Conservation (phyloP, 2,797 vertebrate genomes). For the Yasuhikotakia modesta region DNA sequence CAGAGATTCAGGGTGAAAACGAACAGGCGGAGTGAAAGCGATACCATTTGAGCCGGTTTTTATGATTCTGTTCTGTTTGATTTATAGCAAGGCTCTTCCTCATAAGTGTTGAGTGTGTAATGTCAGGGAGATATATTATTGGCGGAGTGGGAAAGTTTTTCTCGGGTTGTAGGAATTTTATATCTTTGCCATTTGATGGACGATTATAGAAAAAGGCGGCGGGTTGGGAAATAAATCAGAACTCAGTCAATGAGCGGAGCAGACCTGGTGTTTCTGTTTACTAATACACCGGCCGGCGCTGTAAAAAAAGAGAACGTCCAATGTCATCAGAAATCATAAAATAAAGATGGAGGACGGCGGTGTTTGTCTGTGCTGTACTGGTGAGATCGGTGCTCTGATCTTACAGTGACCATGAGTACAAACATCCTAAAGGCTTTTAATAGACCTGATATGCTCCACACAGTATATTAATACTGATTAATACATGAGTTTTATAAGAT, state of each 20-base stretch:
- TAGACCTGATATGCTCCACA: constrained; percentile 42
- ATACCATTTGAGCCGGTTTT: constrained; percentile 57
- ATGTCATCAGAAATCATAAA: constrained; percentile 56
- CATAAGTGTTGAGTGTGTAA: constrained; percentile 54
- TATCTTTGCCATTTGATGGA: constrained; percentile 58
- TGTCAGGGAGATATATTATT: constrained; percentile 62
- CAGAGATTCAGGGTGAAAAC: constrained; percentile 33
- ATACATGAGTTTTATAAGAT: constrained; percentile 35
- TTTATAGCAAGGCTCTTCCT: constrained; percentile 58
- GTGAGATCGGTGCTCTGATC: constrained; percentile 32
- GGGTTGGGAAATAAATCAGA: constrained; percentile 56
- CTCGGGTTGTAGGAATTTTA: constrained; percentile 60
- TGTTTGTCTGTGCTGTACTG: constrained; percentile 21
- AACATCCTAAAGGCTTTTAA: constrained; percentile 51
- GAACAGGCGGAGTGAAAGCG: constrained; percentile 45
- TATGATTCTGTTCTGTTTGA: constrained; percentile 55
- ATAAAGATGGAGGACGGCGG: constrained; percentile 24
- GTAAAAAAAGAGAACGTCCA: constrained; percentile 54
- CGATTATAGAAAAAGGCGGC: constrained; percentile 57
- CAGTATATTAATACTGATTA: constrained; percentile 44
- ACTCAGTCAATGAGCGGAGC: constrained; percentile 48
- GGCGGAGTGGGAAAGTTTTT: constrained; percentile 55
- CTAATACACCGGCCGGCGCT: constrained; percentile 57
- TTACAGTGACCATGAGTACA: constrained; percentile 43
- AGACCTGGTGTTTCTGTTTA: constrained; percentile 53